Conservation (phyloP, 2,888 invertebrate genomes). For the Cheilosia soror region DNA sequence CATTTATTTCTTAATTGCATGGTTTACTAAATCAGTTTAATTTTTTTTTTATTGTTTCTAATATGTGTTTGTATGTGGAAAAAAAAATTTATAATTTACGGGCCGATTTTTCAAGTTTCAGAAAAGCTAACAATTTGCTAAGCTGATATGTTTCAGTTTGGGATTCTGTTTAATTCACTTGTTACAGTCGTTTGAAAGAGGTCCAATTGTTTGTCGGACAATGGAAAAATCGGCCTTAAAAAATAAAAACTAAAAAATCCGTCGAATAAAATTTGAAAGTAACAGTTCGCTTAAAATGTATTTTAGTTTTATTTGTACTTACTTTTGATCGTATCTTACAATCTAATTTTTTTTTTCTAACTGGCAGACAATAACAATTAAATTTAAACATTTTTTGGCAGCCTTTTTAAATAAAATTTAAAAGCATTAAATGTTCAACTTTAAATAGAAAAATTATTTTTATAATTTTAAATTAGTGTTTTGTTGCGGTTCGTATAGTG, state of each 20-base stretch:
- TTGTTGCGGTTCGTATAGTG: background rate
- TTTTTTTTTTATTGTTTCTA: slow-evolving; percentile 3
- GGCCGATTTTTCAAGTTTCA: too few species aligned
- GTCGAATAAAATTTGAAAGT: background rate
- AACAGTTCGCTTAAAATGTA: background rate
- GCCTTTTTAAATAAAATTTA: slow-evolving; percentile 20
- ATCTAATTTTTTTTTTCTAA: slow-evolving; percentile 10
- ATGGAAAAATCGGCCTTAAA: background rate
- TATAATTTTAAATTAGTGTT: background rate
- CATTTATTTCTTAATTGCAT: slow-evolving; percentile 6
- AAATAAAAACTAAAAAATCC: slow-evolving; percentile 18
- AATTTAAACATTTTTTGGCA: slow-evolving; percentile 36
- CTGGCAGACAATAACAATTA: slow-evolving; percentile 66
- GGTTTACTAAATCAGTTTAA: slow-evolving; percentile 7
- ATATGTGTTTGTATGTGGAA: too few species aligned
- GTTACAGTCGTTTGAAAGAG: too few species aligned
- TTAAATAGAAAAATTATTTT: background rate
- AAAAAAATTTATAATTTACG: too few species aligned
- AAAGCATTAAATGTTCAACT: background rate
- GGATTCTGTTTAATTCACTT: too few species aligned
- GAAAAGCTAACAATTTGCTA: too few species aligned
- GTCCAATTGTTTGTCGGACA: too few species aligned
- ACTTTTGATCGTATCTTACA: slow-evolving; percentile 1
- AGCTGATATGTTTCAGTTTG: too few species aligned
- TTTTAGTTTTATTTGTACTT: slow-evolving; percentile 40